These are phyloP conservation scores for Clistopyga incitator DNA, from an alignment of 2,888 invertebrate species.

Conservation along the genomic window DNA sequence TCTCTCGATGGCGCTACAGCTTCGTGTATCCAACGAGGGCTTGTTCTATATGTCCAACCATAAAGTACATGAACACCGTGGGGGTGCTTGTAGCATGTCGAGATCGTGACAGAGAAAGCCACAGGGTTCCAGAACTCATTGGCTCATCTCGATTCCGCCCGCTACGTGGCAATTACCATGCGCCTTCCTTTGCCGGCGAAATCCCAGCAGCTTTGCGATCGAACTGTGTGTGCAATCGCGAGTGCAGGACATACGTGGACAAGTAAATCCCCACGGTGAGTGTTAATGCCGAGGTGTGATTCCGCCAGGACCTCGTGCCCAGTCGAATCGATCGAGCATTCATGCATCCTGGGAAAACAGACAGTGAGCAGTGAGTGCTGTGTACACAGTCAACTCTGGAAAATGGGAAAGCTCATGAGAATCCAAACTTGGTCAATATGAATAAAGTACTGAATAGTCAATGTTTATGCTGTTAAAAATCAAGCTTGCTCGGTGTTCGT, in stretches of 20 bases:
- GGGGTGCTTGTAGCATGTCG: slow-evolving; percentile 52
- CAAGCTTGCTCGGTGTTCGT: too few relatives aligned
- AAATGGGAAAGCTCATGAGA: slow-evolving; percentile 24
- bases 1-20: neutral
- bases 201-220: neutral
- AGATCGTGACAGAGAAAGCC: slow-evolving; percentile 34
- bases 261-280: slow-evolving; percentile 14
- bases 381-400: slow-evolving; percentile 3
- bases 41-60: slow-evolving; percentile 79
- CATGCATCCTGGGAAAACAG: slow-evolving; percentile 26
- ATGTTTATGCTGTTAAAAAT: neutral
- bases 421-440: slow-evolving; percentile 29
- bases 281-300: slow-evolving; percentile 14
- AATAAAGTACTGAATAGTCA: slow-evolving; percentile 12
- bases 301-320: slow-evolving; percentile 12
- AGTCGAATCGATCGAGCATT: slow-evolving; percentile 57
- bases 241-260: slow-evolving; percentile 4
- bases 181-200: slow-evolving; percentile 1
- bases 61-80: slow-evolving; percentile 76
- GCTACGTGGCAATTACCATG: slow-evolving; percentile 5
- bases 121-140: slow-evolving; percentile 32
- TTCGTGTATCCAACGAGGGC: slow-evolving; percentile 27
- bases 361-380: slow-evolving; percentile 5
- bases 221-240: slow-evolving; percentile 18
- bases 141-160: neutral